Percentiles rank a stretch among this genome's conserved stretches.
Conservation (phyloP, 2,888 invertebrate genomes). For the Phengaris alcon region DNA sequence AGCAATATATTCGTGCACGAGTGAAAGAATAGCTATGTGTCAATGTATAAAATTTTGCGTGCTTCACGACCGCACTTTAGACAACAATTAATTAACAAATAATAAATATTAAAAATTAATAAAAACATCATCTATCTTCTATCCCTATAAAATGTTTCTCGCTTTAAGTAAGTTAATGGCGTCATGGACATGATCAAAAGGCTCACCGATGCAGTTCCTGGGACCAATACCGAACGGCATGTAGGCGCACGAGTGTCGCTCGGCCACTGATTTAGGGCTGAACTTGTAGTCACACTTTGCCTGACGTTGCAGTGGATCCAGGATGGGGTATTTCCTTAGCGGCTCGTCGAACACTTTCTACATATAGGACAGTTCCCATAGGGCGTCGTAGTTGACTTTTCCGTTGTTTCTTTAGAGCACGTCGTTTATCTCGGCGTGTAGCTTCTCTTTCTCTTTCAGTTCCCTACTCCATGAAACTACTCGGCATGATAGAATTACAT, state of each 20-base stretch:
- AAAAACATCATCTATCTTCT: too few relatives aligned
- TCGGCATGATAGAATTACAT: too few relatives aligned
- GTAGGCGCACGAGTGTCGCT: slow-evolving; percentile 54
- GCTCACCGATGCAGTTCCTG: slow-evolving; percentile 58
- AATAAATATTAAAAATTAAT: too few relatives aligned
- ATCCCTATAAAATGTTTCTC: too few relatives aligned
- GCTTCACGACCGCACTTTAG: too few relatives aligned
- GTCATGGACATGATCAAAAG: not conserved
- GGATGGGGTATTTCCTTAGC: slow-evolving; percentile 5
- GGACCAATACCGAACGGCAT: slow-evolving; percentile 66
- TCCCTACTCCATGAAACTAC: too few relatives aligned
- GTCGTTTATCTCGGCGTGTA: slow-evolving; percentile 50
- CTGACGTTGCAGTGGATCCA: slow-evolving; percentile 14
- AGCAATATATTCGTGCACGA: too few relatives aligned
- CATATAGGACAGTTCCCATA: slow-evolving; percentile 42
- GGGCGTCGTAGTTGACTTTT: slow-evolving; percentile 54
- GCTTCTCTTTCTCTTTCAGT: slow-evolving; percentile 56
- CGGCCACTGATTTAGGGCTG: slow-evolving; percentile 47
- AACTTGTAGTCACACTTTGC: slow-evolving; percentile 43
- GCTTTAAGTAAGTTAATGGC: too few relatives aligned
- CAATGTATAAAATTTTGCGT: too few relatives aligned
- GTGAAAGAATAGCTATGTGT: too few relatives aligned
- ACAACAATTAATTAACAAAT: too few relatives aligned
- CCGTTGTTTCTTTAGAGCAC: slow-evolving; percentile 49
- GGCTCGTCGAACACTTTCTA: slow-evolving; percentile 53